Evolutionary conservation across 2,888 invertebrate genomes (phyloP).

Genomic region (Allolobophora icterica): DNA sequence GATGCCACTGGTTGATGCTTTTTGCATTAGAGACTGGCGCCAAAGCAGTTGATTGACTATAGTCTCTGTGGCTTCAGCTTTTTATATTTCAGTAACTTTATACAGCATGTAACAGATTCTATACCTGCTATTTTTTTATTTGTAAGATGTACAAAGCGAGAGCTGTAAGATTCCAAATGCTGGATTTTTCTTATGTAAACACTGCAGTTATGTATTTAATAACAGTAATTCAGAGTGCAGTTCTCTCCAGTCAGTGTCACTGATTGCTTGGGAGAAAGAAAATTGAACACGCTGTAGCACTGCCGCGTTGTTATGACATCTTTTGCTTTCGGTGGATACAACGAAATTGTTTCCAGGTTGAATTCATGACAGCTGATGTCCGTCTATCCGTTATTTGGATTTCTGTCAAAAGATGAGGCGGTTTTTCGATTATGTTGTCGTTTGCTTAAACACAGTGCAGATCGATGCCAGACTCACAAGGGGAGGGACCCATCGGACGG

Average conservation of each 20-base stretch:
- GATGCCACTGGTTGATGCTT: background rate
- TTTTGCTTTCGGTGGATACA: background rate
- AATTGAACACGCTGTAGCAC: background rate
- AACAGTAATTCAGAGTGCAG: background rate
- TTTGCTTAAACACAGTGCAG: constrained; percentile 1
- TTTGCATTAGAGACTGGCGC: background rate
- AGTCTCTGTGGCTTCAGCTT: background rate
- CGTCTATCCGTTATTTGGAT: constrained; percentile 1
- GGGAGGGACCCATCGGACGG: background rate
- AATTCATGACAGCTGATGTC: constrained; percentile 22
- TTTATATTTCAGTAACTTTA: background rate
- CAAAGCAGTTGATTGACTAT: background rate
- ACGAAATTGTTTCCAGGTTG: constrained; percentile 17
- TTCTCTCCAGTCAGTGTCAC: background rate
- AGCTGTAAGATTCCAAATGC: background rate
- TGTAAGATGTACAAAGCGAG: background rate
- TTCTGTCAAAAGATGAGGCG: background rate
- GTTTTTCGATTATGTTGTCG: constrained; percentile 5
- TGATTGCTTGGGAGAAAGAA: constrained; percentile 9
- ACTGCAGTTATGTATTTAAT: background rate
- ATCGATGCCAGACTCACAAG: background rate
- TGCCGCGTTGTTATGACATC: background rate
- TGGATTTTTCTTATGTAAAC: background rate
- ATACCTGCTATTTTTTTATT: background rate
- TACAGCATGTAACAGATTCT: background rate